phyloP scores from a whole-genome alignment of 2,113 vertebrate genomes.

The Grallaria varia region DNA sequence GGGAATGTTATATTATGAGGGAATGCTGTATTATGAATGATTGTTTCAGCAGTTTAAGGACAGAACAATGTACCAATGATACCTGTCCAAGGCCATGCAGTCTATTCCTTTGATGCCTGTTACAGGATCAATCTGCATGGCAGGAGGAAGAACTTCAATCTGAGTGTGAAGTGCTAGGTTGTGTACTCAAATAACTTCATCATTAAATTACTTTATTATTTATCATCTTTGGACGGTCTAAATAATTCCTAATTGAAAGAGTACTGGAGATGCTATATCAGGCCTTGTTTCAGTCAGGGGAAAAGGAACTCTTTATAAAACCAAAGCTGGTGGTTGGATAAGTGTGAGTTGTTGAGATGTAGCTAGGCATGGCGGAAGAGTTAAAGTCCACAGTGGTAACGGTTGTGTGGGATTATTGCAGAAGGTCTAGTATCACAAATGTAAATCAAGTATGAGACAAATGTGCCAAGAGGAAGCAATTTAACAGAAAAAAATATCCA shows the following conservation, averaged over 20 bases:
- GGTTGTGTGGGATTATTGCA: not conserved
- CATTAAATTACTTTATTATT: not conserved
- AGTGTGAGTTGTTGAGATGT: not conserved
- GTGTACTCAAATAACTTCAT: not conserved
- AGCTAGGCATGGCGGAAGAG: not conserved
- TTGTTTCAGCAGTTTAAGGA: not conserved
- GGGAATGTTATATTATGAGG: not conserved
- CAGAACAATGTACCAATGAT: not conserved
- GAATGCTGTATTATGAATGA: not conserved
- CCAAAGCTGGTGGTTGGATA: not conserved
- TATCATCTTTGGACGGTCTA: not conserved
- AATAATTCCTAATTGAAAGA: not conserved
- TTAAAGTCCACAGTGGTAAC: fast-evolving
- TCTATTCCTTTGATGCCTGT: not conserved
- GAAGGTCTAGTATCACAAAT: not conserved
- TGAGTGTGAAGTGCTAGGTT: not conserved
- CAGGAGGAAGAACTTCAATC: not conserved
- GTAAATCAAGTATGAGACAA: not conserved
- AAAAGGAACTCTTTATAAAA: not conserved
- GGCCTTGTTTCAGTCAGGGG: not conserved
- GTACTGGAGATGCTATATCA: not conserved
- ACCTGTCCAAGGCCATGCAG: not conserved
- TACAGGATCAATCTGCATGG: not conserved
- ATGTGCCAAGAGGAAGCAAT: not conserved
- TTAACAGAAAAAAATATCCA: not conserved